A percentile compares a stretch with the other conserved stretches of the same genome.
These are phyloP conservation scores for Aramus guarauna DNA, from an alignment of 2,113 vertebrate species.

Conservation along the genomic window DNA sequence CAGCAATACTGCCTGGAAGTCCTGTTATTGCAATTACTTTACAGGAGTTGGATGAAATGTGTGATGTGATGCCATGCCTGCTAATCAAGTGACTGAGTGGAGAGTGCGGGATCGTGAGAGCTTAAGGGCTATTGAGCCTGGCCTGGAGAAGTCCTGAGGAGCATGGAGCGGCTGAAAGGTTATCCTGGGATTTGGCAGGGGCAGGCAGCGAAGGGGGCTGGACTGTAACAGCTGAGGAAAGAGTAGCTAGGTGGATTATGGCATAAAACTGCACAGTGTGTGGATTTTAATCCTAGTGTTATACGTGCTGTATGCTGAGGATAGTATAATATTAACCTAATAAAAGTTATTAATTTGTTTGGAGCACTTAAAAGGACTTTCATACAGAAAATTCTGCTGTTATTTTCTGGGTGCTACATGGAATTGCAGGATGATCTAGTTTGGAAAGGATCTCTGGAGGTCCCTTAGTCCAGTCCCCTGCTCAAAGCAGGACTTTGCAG, in stretches of 20 bases:
- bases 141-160: neutral
- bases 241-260: neutral
- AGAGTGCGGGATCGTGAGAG: neutral
- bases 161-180: accelerated
- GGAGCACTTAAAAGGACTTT: neutral
- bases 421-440: neutral
- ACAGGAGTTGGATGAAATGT: neutral
- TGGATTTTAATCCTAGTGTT: neutral
- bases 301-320: neutral
- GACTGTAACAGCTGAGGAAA: neutral
- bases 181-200: neutral
- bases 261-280: neutral
- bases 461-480: neutral
- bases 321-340: neutral
- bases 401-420: neutral
- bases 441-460: neutral
- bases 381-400: neutral
- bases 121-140: neutral
- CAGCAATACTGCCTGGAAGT: neutral
- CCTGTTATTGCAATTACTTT: neutral
- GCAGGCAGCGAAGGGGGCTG: neutral
- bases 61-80: neutral
- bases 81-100: neutral
- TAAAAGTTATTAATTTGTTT: neutral
- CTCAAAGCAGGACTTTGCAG: neutral